Conservation (phyloP, 2,113 vertebrate species). For the Macquaria australasica region DNA sequence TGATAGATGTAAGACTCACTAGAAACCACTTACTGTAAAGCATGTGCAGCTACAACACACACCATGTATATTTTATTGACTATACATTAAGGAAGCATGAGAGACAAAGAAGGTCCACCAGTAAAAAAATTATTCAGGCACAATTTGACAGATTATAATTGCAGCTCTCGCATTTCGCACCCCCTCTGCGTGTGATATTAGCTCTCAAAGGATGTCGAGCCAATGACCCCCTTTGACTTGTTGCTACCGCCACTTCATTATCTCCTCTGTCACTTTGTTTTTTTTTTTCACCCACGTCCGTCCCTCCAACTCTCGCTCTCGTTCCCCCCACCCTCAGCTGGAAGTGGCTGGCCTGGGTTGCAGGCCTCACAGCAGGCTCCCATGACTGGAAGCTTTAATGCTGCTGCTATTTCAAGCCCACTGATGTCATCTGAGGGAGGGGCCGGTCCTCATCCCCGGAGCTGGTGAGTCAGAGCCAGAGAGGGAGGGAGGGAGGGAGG, state of each 20-base stretch:
- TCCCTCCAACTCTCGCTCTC: neutral
- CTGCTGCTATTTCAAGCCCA: constrained; percentile 74
- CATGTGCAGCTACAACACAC: neutral
- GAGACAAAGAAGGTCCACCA: neutral
- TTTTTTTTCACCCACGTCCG: neutral
- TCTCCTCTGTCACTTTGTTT: constrained; percentile 22
- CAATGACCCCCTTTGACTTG: constrained; percentile 37
- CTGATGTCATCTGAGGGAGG: constrained; percentile 77
- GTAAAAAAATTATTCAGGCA: neutral
- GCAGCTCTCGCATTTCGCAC: neutral
- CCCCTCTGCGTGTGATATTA: neutral
- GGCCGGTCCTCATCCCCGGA: constrained; percentile 52
- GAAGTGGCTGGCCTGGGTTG: constrained; percentile 49
- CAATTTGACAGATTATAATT: constrained; percentile 11
- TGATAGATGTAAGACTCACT: neutral
- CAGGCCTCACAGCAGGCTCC: constrained; percentile 58
- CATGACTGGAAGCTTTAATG: constrained; percentile 68
- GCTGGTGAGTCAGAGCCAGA: constrained; percentile 67
- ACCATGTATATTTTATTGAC: neutral
- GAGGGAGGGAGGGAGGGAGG: constrained; percentile 7
- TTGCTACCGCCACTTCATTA: constrained; percentile 34
- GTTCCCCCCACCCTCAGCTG: constrained; percentile 16
- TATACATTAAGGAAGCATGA: neutral
- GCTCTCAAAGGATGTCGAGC: neutral
- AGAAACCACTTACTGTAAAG: neutral